Percentiles rank a stretch among this genome's conserved stretches.
Evolutionary conservation across 2,888 invertebrate genomes (phyloP).

Genomic region (Andrena minutula): DNA sequence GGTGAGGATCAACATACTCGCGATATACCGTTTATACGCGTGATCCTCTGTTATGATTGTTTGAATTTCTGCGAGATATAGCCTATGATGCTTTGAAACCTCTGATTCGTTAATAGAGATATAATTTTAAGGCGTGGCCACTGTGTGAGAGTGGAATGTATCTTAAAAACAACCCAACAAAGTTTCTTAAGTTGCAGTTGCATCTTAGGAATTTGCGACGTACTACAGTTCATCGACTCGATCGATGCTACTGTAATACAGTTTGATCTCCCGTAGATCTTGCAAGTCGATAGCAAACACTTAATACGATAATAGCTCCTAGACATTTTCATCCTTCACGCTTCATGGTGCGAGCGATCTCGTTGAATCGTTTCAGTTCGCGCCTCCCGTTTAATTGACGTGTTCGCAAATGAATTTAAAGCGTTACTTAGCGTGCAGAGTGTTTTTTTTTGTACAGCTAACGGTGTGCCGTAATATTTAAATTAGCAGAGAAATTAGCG

Average conservation of each 20-base stretch:
- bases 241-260: not conserved
- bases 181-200: not conserved
- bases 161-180: too few relatives aligned
- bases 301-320: not conserved
- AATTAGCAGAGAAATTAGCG: not conserved
- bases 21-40: not conserved
- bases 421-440: not conserved
- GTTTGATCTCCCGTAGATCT: not conserved
- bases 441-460: not conserved
- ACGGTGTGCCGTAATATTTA: not conserved
- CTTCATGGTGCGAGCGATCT: slow-evolving; percentile 12
- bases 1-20: not conserved
- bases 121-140: too few relatives aligned
- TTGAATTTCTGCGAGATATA: too few relatives aligned
- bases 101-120: too few relatives aligned
- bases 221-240: not conserved
- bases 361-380: slow-evolving; percentile 19
- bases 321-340: slow-evolving; percentile 22
- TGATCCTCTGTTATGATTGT: too few relatives aligned
- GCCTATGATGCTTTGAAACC: too few relatives aligned
- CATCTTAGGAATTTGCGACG: not conserved
- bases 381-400: slow-evolving; percentile 26
- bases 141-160: too few relatives aligned
- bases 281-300: not conserved
- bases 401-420: slow-evolving; percentile 15